Conservation (phyloP, 2,888 invertebrate genomes). For the Malthinus flaveolus region DNA sequence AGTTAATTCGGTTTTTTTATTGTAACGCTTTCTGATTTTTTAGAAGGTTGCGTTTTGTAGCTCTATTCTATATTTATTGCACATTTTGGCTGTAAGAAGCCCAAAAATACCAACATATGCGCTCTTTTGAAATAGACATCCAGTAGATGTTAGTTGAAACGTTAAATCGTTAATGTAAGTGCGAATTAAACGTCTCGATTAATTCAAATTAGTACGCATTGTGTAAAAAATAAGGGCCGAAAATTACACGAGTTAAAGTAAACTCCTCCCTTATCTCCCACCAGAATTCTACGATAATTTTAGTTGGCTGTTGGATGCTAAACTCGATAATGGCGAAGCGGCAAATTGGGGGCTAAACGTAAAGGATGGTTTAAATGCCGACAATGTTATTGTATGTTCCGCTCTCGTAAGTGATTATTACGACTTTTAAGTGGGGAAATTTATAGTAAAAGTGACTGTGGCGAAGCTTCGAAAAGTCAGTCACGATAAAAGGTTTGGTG, state of each 20-base stretch:
- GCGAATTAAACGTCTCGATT: no score
- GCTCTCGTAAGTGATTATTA: not conserved
- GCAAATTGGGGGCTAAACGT: not conserved
- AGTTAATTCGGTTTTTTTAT: no score
- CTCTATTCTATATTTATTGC: no score
- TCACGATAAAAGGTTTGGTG: not conserved
- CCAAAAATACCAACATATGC: no score
- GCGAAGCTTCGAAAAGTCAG: not conserved
- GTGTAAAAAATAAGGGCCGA: not conserved
- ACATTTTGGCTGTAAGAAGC: no score
- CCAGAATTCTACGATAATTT: not conserved
- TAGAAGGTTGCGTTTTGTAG: not conserved
- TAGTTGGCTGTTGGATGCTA: not conserved
- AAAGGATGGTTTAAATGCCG: not conserved
- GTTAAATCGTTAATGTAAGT: no score
- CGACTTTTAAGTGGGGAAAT: conserved; percentile 4
- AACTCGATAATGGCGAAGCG: not conserved
- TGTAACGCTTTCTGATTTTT: conserved; percentile 3
- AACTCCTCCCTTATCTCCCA: not conserved
- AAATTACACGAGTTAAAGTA: not conserved
- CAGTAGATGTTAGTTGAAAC: no score
- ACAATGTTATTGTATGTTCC: not conserved
- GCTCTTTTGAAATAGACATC: no score
- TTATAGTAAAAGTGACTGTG: conserved; percentile 1
- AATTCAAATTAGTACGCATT: not conserved